Conservation (phyloP, 2,797 vertebrate genomes). For the Enteromius paludinosus region DNA sequence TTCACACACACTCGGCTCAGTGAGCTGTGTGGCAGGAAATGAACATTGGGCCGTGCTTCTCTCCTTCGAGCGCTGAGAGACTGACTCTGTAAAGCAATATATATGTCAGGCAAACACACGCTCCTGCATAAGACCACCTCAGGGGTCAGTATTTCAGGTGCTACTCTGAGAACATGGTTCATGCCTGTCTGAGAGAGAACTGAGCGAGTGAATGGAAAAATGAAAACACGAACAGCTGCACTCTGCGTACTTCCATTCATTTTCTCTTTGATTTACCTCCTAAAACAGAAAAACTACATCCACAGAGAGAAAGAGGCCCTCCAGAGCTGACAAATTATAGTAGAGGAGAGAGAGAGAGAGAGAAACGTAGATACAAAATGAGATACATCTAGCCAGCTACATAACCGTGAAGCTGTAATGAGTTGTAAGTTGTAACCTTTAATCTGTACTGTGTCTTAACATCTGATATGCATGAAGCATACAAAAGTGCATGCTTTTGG, state of each 20-base stretch:
- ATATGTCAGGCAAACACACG: slow-evolving; percentile 58
- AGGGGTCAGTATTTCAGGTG: slow-evolving; percentile 63
- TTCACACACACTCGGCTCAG: slow-evolving; percentile 51
- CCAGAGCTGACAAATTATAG: slow-evolving; percentile 15
- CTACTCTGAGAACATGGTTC: slow-evolving; percentile 55
- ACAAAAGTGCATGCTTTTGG: slow-evolving; percentile 13
- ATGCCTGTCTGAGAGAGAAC: slow-evolving; percentile 45
- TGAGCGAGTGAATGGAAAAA: slow-evolving; percentile 7
- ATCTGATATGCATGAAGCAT: neutral
- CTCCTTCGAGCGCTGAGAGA: slow-evolving; percentile 66
- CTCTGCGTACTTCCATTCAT: slow-evolving; percentile 19
- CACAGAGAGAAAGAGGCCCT: slow-evolving; percentile 30
- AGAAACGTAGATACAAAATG: no score
- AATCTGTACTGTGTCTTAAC: neutral
- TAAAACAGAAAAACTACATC: slow-evolving; percentile 46
- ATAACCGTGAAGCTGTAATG: neutral
- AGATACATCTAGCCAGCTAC: neutral
- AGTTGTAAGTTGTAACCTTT: neutral
- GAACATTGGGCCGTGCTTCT: slow-evolving; percentile 51
- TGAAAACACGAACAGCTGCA: slow-evolving; percentile 35
- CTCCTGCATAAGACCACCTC: slow-evolving; percentile 48
- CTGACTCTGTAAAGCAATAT: slow-evolving; percentile 61
- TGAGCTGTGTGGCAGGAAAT: slow-evolving; percentile 63
- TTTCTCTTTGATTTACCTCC: slow-evolving; percentile 50
- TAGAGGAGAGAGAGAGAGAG: neutral